Evolutionary conservation across 2,113 vertebrate genomes (phyloP).

Genomic region (Varanus komodoensis): DNA sequence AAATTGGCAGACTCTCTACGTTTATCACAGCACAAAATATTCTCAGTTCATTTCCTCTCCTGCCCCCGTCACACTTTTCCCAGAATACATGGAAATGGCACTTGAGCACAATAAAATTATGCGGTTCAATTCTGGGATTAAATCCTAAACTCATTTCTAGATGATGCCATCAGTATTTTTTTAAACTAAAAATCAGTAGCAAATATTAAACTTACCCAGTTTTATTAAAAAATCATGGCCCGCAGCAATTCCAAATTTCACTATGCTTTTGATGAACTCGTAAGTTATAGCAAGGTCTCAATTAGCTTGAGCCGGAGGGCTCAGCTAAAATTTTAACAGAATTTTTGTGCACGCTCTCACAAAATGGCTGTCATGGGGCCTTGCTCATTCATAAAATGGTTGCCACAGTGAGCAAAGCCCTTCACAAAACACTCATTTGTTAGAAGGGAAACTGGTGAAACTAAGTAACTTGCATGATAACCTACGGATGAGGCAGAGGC

Average conservation of each 20-base stretch:
- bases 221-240: neutral
- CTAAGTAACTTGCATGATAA: too few species aligned
- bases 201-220: neutral
- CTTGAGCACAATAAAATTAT: neutral
- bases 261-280: neutral
- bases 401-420: too few species aligned
- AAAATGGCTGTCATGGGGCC: too few species aligned
- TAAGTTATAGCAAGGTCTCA: too few species aligned
- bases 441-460: too few species aligned
- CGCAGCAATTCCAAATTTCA: neutral
- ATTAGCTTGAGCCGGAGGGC: neutral
- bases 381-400: too few species aligned
- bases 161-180: neutral
- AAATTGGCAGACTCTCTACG: constrained; percentile 16
- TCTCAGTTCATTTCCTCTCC: neutral
- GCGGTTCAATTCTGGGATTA: neutral
- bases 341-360: too few species aligned
- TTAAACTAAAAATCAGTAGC: neutral
- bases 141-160: neutral
- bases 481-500: too few species aligned
- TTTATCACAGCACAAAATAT: constrained; percentile 47
- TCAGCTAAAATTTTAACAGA: neutral
- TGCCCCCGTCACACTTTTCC: neutral
- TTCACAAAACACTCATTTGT: too few species aligned
- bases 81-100: neutral